Evolutionary conservation across 1,140 invertebrate genomes (phyloP).

Genomic region (Lysiphlebus fabarum): DNA sequence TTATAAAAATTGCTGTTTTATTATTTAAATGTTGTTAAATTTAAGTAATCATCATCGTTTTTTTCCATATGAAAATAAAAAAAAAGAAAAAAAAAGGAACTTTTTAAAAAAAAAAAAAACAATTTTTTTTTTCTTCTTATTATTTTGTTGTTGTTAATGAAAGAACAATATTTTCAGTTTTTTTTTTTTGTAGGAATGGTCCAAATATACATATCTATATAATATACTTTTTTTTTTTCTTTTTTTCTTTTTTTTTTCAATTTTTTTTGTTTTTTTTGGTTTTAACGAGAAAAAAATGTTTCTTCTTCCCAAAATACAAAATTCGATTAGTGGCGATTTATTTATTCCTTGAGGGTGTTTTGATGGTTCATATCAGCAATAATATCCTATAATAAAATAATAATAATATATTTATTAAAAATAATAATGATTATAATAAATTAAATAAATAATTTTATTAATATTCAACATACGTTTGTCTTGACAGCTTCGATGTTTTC

Average conservation of each 20-base stretch:
- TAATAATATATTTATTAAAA: conserved; percentile 5
- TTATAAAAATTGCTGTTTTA: no score
- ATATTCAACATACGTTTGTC: conserved; percentile 39
- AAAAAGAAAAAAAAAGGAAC: no score
- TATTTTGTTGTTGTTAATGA: conserved; percentile 47
- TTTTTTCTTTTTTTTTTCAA: no score
- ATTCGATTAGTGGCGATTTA: conserved; percentile 48
- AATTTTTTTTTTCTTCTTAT: conserved; percentile 26
- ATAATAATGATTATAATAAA: no score
- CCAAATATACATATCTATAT: conserved; percentile 57
- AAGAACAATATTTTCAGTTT: conserved; percentile 50
- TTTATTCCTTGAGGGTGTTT: conserved; percentile 47
- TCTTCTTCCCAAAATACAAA: conserved; percentile 54
- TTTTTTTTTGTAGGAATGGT: conserved; percentile 55
- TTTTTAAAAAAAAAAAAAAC: no score
- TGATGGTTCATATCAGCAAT: conserved; percentile 49
- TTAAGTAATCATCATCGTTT: no score
- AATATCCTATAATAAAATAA: conserved; percentile 46
- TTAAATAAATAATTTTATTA: background rate
- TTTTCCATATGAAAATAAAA: no score
- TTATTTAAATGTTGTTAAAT: no score
- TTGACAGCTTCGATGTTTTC: conserved; percentile 47
- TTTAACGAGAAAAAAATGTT: conserved; percentile 56
- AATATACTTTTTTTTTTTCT: conserved; percentile 47
- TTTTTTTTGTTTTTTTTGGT: conserved; percentile 54